phyloP scores from a whole-genome alignment of 2,888 invertebrate species.

The Amphipoea oculea region DNA sequence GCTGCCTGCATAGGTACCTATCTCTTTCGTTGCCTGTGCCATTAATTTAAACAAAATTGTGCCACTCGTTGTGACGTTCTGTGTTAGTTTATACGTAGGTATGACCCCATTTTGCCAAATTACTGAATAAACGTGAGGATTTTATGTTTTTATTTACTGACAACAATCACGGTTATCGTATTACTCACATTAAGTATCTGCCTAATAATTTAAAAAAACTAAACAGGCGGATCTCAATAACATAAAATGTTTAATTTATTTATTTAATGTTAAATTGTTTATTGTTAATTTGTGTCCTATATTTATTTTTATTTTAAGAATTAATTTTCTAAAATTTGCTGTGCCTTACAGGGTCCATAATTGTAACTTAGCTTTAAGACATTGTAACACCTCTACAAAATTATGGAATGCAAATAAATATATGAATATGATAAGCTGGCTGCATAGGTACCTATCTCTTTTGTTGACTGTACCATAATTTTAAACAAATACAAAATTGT shows the following conservation, averaged over 20 bases:
- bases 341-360: no score
- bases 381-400: no score
- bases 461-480: conserved; percentile 6
- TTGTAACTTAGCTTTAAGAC: no score
- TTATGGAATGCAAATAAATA: no score
- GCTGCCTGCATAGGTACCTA: background rate
- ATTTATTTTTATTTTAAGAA: no score
- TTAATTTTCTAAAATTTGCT: no score
- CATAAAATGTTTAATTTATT: no score
- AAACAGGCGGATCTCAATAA: no score
- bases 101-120: background rate
- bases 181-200: background rate
- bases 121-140: background rate
- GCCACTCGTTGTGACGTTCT: conserved; percentile 4
- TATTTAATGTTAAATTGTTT: no score
- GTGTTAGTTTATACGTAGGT: conserved; percentile 3
- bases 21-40: background rate
- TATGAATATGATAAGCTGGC: background rate
- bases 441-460: background rate
- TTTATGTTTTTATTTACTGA: background rate
- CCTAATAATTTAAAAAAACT: background rate
- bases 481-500: conserved; percentile 30
- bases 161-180: background rate
- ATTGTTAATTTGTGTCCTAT: no score
- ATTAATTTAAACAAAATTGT: conserved; percentile 31